Percentiles rank a stretch among this genome's conserved stretches.
These are phyloP conservation scores for Zaprionus gabonicus DNA, from an alignment of 1,140 invertebrate genomes.

Conservation along the genomic window DNA sequence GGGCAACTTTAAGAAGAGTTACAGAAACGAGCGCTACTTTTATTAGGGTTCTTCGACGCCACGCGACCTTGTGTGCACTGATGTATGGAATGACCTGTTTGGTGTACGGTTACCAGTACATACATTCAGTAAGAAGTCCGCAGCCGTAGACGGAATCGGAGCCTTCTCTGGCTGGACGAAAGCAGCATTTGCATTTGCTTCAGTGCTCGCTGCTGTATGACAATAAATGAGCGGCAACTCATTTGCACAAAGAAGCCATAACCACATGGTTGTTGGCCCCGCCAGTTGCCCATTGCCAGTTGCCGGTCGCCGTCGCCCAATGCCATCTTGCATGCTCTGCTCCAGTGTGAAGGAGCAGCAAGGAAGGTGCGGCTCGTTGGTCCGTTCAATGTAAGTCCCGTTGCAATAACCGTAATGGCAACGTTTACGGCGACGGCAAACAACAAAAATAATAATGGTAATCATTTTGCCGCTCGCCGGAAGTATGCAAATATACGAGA, in stretches of 20 bases:
- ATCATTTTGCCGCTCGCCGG: conserved; percentile 78
- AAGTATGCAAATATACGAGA: conserved; percentile 80
- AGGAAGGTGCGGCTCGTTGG: conserved; percentile 3
- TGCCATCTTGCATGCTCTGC: conserved; percentile 24
- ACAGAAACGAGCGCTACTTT: neutral
- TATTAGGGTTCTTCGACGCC: neutral
- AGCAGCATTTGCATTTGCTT: conserved; percentile 73
- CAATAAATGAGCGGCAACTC: conserved; percentile 75
- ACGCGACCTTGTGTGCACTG: conserved; percentile 13
- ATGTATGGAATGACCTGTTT: conserved; percentile 15
- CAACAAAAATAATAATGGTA: conserved; percentile 82
- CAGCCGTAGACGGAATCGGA: neutral
- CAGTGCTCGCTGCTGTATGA: conserved; percentile 49
- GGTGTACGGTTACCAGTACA: conserved; percentile 3
- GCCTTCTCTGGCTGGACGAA: conserved; percentile 38
- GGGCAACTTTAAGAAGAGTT: neutral
- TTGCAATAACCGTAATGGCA: conserved; percentile 76
- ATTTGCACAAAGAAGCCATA: conserved; percentile 82
- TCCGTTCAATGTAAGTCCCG: conserved; percentile 53
- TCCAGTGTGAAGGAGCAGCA: neutral
- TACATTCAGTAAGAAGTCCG: conserved; percentile 1
- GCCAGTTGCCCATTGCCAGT: neutral
- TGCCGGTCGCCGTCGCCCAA: conserved; percentile 27
- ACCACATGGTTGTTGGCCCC: conserved; percentile 54
- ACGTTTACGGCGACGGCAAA: conserved; percentile 78